These are phyloP conservation scores for Okamejei kenojei DNA, from an alignment of 2,797 vertebrate genomes.

Conservation along the genomic window DNA sequence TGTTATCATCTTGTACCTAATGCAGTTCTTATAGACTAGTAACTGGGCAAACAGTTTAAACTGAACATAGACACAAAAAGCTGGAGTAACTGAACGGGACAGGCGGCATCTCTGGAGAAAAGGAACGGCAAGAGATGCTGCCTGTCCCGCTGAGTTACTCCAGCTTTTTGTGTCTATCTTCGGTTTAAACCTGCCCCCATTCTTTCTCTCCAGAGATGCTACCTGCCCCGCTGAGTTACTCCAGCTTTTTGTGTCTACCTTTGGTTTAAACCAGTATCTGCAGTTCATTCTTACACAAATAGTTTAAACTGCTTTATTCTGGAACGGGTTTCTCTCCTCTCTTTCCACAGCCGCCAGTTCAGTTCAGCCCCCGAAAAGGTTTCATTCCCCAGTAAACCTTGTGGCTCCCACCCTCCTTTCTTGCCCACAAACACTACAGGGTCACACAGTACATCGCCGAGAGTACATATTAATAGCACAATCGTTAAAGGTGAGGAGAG, in stretches of 20 bases:
- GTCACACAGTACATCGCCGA: neutral
- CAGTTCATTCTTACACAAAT: too few relatives aligned
- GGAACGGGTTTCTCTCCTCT: neutral
- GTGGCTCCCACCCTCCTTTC: neutral
- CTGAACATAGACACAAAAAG: neutral
- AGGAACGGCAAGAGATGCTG: too few relatives aligned
- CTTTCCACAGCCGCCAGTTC: neutral
- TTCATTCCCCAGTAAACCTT: neutral
- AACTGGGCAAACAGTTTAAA: neutral
- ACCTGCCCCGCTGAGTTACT: too few relatives aligned
- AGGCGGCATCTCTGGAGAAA: too few relatives aligned
- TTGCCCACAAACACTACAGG: neutral
- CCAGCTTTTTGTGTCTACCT: too few relatives aligned
- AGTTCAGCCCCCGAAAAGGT: neutral
- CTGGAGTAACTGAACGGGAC: too few relatives aligned
- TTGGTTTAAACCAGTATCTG: too few relatives aligned
- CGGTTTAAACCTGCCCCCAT: too few relatives aligned
- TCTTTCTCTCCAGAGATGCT: too few relatives aligned
- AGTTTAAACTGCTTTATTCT: neutral
- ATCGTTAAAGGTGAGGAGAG: slow-evolving; percentile 24
- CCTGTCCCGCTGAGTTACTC: too few relatives aligned
- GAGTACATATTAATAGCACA: slow-evolving; percentile 14
- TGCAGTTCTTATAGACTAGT: slow-evolving; percentile 2
- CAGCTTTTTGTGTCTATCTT: too few relatives aligned
- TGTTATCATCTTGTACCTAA: neutral